Base-by-base conservation (phyloP, 2,113 vertebrate species). In the Amazona guildingii region DNA sequence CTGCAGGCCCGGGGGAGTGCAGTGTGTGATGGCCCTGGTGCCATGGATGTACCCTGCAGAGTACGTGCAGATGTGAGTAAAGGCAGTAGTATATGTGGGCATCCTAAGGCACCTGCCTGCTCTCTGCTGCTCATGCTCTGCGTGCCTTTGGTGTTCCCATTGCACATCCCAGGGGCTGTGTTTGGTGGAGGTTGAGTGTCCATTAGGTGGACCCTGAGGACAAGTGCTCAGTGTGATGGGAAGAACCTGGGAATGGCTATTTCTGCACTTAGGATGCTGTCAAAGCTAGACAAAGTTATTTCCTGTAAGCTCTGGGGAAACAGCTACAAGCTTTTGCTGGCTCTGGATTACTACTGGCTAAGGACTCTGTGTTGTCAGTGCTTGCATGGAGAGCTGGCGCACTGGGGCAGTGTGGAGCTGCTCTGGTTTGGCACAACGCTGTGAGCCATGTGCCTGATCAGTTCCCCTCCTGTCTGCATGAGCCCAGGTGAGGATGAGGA, bases 361-460 rank as follows among this genome's bases (percentile, higher is more conserved):
- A 27, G 55, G 44, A 0, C 17, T 17, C 43, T 6, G 62, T 2
- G 24, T 10, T 29, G 46, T 48, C 39, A 3, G 2, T 11, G 61
- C 49, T 35, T 7, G 67, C 41, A 18, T 14, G 0, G 4, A 77
- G 69, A 48, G 39, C 43, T 15, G 55, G 11, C 23, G 85, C 7
- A 0, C 28, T 10, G n/a, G 10, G 17, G 27, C 73, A 62, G 43
- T 4, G 76, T 59, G 14, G 67, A 61, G 72, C 79, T 70, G 48
- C 43, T 25, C 70, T 29, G 44, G 1, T 9, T 20, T 24, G 68
- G 46, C 6, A 7, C 66, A 27, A n/a, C n/a, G 20, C 75, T 10
- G 1, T 2, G 70, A 75, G 46, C 64, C 12, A 3, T 6, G 29
- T 17, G 31, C 33, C 10, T 2, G 3, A 8, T 9, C 17, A 1